Conservation (phyloP, 2,113 vertebrate genomes). For the Uria aalge region DNA sequence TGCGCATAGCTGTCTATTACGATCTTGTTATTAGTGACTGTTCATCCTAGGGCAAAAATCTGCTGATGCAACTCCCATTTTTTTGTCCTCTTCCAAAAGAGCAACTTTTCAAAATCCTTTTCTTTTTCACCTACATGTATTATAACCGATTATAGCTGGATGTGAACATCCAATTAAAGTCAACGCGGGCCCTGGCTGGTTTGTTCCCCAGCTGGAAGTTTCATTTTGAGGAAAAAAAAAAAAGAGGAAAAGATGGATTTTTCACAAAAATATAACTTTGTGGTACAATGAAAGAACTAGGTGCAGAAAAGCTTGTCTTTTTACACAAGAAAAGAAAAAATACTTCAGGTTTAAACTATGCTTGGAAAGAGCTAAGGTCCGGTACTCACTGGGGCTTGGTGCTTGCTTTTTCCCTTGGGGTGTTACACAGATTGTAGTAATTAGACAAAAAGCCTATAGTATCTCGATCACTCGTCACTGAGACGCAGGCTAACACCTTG, state of each 20-base stretch:
- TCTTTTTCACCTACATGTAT: fast-evolving
- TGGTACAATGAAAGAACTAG: neutral
- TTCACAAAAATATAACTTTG: neutral
- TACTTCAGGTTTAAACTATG: neutral
- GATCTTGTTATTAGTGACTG: neutral
- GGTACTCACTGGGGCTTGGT: fast-evolving
- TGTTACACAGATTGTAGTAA: fast-evolving
- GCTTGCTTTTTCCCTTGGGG: fast-evolving
- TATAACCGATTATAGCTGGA: neutral
- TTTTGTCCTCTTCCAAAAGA: neutral
- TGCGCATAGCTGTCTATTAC: fast-evolving
- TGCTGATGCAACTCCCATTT: neutral
- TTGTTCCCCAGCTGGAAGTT: neutral
- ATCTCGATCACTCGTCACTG: fast-evolving
- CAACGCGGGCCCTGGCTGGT: neutral
- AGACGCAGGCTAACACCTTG: fast-evolving
- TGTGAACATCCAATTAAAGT: fast-evolving
- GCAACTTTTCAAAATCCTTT: neutral
- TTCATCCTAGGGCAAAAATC: neutral
- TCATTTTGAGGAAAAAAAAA: neutral
- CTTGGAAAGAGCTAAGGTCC: neutral
- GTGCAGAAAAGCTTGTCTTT: neutral
- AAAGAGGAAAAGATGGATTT: neutral
- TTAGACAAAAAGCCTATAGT: fast-evolving
- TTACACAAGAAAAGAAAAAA: neutral